Conservation (phyloP, 2,888 invertebrate species). For the Elegia similella region DNA sequence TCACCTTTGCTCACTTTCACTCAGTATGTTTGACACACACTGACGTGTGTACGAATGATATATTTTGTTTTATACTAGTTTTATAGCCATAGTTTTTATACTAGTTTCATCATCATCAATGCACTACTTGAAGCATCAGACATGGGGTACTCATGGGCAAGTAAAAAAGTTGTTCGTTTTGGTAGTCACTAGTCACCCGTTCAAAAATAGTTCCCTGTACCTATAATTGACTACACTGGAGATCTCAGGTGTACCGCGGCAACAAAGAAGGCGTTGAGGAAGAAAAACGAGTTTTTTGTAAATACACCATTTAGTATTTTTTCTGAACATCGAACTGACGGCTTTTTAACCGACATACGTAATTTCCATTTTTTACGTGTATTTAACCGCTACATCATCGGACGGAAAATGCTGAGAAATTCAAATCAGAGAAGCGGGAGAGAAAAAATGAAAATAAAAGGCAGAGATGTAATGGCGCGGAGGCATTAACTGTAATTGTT, state of each 20-base stretch:
- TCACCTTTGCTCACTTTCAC: no score
- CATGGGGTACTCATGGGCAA: no score
- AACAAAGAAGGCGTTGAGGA: background rate
- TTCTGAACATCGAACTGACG: slow-evolving; percentile 7
- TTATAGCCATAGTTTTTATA: no score
- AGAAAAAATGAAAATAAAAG: slow-evolving; percentile 23
- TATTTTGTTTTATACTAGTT: no score
- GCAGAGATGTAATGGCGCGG: slow-evolving; percentile 30
- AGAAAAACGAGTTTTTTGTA: background rate
- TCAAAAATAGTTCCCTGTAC: background rate
- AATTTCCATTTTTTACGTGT: slow-evolving; percentile 19
- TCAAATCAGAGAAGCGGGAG: slow-evolving; percentile 12
- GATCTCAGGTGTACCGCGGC: background rate
- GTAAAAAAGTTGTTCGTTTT: no score
- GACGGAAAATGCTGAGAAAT: slow-evolving; percentile 3
- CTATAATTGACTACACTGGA: background rate
- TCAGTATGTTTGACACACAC: no score
- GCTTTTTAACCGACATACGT: slow-evolving; percentile 8
- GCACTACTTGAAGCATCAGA: no score
- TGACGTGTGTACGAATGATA: no score
- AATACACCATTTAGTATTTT: background rate
- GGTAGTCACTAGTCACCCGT: no score
- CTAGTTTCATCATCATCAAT: no score
- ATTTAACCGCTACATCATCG: slow-evolving; percentile 16
- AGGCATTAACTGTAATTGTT: slow-evolving; percentile 39